Base-by-base conservation (phyloP, 2,797 vertebrate species). In the Lithobates sylvaticus region DNA sequence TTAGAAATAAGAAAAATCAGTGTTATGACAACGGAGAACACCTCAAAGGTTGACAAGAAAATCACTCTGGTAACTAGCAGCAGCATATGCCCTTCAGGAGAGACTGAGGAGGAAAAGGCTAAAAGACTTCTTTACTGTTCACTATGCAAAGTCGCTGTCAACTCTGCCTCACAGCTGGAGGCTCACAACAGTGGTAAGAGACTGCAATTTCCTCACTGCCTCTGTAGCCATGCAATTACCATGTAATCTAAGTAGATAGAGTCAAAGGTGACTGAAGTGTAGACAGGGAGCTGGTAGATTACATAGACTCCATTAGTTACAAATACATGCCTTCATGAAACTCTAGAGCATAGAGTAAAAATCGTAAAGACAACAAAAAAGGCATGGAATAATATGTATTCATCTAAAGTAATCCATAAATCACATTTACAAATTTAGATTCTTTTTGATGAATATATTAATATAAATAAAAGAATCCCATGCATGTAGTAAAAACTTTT, bases 61-160 rank as follows among this genome's bases (percentile, higher is more conserved):
- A 94, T 89, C 84, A 78, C 86, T 77, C 91, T 88, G n/a, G 50
- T 29, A 88, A 86, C 86, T 88, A 89, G 79, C 90, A 96, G 89
- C 91, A 95, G 94, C 78, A 86, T 90, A 0, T 94, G 95, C 83
- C 91, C 93, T 87, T 93, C 93, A 0, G 81, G 88, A 2, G 98
- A 99, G 93, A 97, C 97, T 0, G 98, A 99, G 86, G 97, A 99
- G 76, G 96, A 97, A 86, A 99, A 99, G 91, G 97, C 98, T 4
- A 95, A 95, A 78, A 93, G 98, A 69, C 95, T 99, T 21, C 97
- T 99, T 32, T 99, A 99, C 93, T 99, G 98, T 92, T 98, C 98
- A 32, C 97, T 99, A 89, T 99, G 98, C 95, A 99, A 98, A 93
- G 97, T 99, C 69, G 97, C 97, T 8, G 98, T 98, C 91, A 99